Base-by-base conservation (phyloP, 2,888 invertebrate genomes). In the Torymus aiolomorphi region DNA sequence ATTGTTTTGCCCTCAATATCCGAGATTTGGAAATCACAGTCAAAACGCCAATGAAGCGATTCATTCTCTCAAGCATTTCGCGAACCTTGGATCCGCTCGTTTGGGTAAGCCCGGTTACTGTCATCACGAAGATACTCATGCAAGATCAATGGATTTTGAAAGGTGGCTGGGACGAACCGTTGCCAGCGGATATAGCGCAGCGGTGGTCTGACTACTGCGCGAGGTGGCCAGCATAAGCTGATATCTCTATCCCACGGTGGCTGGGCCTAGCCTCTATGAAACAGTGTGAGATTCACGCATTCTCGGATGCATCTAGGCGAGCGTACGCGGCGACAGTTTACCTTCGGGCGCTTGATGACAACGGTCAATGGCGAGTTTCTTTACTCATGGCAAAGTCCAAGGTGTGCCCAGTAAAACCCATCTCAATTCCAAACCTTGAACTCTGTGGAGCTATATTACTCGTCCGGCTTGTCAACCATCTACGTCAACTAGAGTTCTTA, bases 111-210 rank as follows among this genome's bases (percentile, higher is more conserved):
- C 57, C 57, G 4, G n/a, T 57, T n/a, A 57, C n/a, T n/a, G n/a
- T 57, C 57, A 13, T 57, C n/a, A n/a, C n/a, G 13, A 57, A 57
- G n/a, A 57, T 57, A 4, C n/a, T 57, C n/a, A 57, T 57, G 57
- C 57, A 57, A n/a, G 57, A 57, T n/a, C 57, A 13, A 13, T 57
- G 57, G 57, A 57, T 57, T 57, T 13, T n/a, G n/a, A 57, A 57
- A n/a, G n/a, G 10, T n/a, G n/a, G n/a, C 4, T 57, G 57, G 57
- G 57, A 57, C n/a, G n/a, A n/a, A 13, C 57, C 11, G n/a, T n/a
- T 57, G n/a, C 57, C 57, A 13, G 10, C 57, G 11, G n/a, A n/a
- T 57, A n/a, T n/a, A n/a, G n/a, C 4, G 4, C 13, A 57, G 13
- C 57, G n/a, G n/a, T 57, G 57, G 57, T 13, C 4, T n/a, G n/a